Percentiles rank a stretch among this genome's conserved stretches.
These are phyloP conservation scores for Aricia agestis DNA, from an alignment of 1,140 invertebrate genomes.

Conservation along the genomic window DNA sequence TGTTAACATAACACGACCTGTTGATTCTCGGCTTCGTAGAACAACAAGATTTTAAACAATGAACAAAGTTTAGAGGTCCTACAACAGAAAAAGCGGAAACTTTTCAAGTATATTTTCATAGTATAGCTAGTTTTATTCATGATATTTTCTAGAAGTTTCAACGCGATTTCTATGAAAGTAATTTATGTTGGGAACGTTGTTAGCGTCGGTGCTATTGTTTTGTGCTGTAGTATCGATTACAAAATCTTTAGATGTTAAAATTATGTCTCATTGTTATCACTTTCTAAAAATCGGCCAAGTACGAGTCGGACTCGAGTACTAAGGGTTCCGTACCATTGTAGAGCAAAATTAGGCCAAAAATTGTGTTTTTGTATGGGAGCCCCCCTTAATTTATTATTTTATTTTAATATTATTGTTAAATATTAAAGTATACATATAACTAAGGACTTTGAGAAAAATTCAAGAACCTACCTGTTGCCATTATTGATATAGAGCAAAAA, in stretches of 20 bases:
- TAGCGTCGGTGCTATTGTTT: slow-evolving; percentile 8
- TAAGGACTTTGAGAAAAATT: too few relatives aligned
- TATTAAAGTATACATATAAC: too few relatives aligned
- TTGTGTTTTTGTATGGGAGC: too few relatives aligned
- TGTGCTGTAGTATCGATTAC: not conserved
- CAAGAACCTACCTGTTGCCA: too few relatives aligned
- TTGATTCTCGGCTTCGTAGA: slow-evolving; percentile 32
- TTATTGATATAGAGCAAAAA: too few relatives aligned
- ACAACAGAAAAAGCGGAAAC: slow-evolving; percentile 21
- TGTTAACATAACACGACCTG: slow-evolving; percentile 30
- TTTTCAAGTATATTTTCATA: slow-evolving; percentile 21
- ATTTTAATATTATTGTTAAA: too few relatives aligned
- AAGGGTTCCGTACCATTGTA: too few relatives aligned
- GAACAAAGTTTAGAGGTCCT: slow-evolving; percentile 28
- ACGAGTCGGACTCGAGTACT: too few relatives aligned
- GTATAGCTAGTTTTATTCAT: not conserved
- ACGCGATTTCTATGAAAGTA: slow-evolving; percentile 5
- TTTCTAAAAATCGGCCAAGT: too few relatives aligned
- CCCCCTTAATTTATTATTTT: too few relatives aligned
- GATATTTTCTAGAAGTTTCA: slow-evolving; percentile 9
- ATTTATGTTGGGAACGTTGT: slow-evolving; percentile 10
- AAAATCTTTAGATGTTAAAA: not conserved
- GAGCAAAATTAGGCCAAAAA: too few relatives aligned
- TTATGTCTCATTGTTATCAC: too few relatives aligned
- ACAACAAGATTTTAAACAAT: slow-evolving; percentile 35